Evolutionary conservation across 1,140 invertebrate genomes (phyloP).

Genomic region (Babylonia areolata): DNA sequence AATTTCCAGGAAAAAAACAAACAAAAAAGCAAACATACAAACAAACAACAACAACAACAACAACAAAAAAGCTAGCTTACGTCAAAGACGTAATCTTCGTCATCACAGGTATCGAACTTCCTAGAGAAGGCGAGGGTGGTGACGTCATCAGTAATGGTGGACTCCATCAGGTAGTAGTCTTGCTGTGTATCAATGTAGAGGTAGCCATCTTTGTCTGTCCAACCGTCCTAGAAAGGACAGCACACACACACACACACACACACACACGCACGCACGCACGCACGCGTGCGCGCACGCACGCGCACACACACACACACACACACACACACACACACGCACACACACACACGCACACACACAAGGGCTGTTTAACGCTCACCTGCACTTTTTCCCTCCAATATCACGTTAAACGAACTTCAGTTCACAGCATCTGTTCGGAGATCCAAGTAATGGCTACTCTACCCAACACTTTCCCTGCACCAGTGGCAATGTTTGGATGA

Average conservation of each 20-base stretch:
- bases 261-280: not conserved
- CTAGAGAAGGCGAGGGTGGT: conserved; percentile 81
- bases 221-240: conserved; percentile 82
- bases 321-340: not conserved
- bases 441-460: too few species aligned
- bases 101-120: conserved; percentile 95
- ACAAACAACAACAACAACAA: too few species aligned
- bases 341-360: not conserved
- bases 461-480: too few species aligned
- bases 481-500: too few species aligned
- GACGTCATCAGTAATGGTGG: conserved; percentile 69
- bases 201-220: conserved; percentile 82
- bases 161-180: conserved; percentile 82
- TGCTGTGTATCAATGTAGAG: conserved; percentile 85
- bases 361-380: too few species aligned
- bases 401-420: too few species aligned
- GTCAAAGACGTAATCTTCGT: conserved; percentile 91
- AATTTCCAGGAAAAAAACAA: too few species aligned
- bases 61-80: conserved; percentile 76
- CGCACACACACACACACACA: not conserved
- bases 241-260: not conserved
- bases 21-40: not conserved
- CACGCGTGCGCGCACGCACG: not conserved
- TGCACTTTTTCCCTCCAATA: too few species aligned
- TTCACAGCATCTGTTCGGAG: too few species aligned